Base-by-base conservation (phyloP, 1,140 invertebrate species). In the Lasaia peninsularis region DNA sequence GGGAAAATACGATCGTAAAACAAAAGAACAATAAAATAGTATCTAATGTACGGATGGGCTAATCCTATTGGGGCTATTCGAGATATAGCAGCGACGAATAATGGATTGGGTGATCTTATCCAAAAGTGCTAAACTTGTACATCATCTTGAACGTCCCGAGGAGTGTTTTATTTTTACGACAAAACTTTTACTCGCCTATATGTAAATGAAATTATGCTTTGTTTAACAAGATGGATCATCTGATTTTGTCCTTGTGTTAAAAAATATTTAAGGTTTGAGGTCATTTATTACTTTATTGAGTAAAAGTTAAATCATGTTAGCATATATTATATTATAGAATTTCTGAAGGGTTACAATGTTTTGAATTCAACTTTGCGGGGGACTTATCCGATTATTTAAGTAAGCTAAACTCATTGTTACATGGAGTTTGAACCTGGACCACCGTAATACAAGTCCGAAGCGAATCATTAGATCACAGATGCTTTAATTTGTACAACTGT, bases 21-120 rank as follows among this genome's bases (percentile, higher is more conserved):
- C 71, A 78, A 78, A 77, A 75, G 70, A 73, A 74, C 69, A 73
- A 69, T 76, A 77, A 78, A 76, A 69, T 65, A 67, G 65, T 70
- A 73, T 69, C 71, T 79, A 75, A 75, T 78, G 68, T 72, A 70
- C 56, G 68, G 64, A 50, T 49, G 60, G 62, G 63, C 69, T 77
- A 79, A 81, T 81, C 64, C 69, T 63, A 73, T 73, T 74, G 63
- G 62, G 55, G 65, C 67, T 70, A 65, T 67, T 65, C 50, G 53
- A 67, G 74, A 77, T 79, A 79, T 78, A 65, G 71, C 60, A 63
- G 60, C 65, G 66, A 75, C 62, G 66, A 75, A 79, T 81, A 81
- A 81, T 81, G 71, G 71, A 75, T 78, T 69, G 70, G 64, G 28
- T 51, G 71, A 73, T 77, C 58, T 75, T 72, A 75, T 73, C 65